Base-by-base conservation (phyloP, 2,888 invertebrate genomes). In the Lepidocyrtinus sp. region DNA sequence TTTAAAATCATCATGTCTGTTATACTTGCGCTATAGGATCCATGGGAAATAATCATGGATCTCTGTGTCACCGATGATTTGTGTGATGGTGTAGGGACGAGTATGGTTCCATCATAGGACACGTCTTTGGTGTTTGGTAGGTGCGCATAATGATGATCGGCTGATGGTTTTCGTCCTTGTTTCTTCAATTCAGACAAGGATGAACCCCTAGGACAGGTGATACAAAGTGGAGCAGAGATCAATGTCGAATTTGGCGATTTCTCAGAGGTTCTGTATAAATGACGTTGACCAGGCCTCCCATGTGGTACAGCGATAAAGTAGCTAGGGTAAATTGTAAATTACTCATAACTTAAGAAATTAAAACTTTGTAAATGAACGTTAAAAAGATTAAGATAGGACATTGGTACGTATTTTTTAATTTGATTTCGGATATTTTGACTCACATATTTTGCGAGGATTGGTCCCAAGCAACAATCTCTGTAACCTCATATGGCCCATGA, bases 291-390 rank as follows among this genome's bases (percentile, higher is more conserved):
- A 0, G 96, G 94, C 84, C 92, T 91, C 67, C 92, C 93, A 85
- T 93, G 93, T 1, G 93, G 93, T 3, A 95, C 94, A 46, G 94
- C 95, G 86, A 95, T 92, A 87, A 94, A 94, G 89, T 95, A 97
- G 81, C 95, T 95, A 89, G 9, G 88, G 88, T 68, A 81, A 50
- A 50, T 7, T 36, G 12, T 21, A n/a, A n/a, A 59, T 19, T 9
- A 45, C 46, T 12, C 15, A 45, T 45, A 12, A 12, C 46, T 9
- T 45, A 12, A 15, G 9, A 45, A 45, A 45, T 27, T 67, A 5
- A 19, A 15, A 59, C 7, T 21, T 64, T 64, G 21, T 24, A 21
- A 21, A 64, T 22, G 25, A 7, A 64, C 15, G 24, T 19, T 24
- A 7, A 21, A n/a, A 21, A 27, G 45, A 36, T n/a, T 15, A n/a